These are phyloP conservation scores for Frankliniella intonsa DNA, from an alignment of 2,888 invertebrate species.

Conservation along the genomic window DNA sequence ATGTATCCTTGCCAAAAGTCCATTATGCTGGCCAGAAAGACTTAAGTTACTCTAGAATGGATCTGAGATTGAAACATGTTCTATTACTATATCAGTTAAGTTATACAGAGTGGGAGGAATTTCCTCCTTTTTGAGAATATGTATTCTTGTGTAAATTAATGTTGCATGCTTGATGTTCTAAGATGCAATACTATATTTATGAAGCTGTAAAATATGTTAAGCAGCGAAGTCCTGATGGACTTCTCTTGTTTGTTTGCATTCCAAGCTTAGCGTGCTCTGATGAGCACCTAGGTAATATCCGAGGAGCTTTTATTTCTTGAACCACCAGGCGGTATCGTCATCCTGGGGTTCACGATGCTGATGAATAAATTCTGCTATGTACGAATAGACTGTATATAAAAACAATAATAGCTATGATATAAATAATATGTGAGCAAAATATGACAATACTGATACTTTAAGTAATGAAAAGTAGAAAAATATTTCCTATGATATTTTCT, in stretches of 20 bases:
- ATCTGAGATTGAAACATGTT: too few relatives aligned
- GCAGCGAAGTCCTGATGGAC: too few relatives aligned
- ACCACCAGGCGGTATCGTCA: too few relatives aligned
- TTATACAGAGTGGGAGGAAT: too few relatives aligned
- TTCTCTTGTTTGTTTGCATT: too few relatives aligned
- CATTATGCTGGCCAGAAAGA: constrained; percentile 15
- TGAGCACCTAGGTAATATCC: too few relatives aligned
- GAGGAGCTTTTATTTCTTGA: too few relatives aligned
- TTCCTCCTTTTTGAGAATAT: not conserved
- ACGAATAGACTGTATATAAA: constrained; percentile 6
- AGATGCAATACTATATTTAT: not conserved
- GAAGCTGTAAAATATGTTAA: too few relatives aligned
- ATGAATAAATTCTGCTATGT: not conserved
- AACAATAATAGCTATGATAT: constrained; percentile 4
- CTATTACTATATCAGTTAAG: too few relatives aligned
- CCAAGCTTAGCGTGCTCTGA: too few relatives aligned
- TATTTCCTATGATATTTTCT: not conserved
- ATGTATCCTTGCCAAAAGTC: not conserved
- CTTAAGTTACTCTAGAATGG: constrained; percentile 7
- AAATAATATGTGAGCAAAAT: not conserved
- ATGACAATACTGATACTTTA: not conserved
- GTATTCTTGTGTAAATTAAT: not conserved
- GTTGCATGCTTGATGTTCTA: not conserved
- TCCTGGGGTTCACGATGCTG: too few relatives aligned
- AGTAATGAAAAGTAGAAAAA: not conserved